Conservation (phyloP, 2,888 invertebrate species). For the Eustalomyia histrio region DNA sequence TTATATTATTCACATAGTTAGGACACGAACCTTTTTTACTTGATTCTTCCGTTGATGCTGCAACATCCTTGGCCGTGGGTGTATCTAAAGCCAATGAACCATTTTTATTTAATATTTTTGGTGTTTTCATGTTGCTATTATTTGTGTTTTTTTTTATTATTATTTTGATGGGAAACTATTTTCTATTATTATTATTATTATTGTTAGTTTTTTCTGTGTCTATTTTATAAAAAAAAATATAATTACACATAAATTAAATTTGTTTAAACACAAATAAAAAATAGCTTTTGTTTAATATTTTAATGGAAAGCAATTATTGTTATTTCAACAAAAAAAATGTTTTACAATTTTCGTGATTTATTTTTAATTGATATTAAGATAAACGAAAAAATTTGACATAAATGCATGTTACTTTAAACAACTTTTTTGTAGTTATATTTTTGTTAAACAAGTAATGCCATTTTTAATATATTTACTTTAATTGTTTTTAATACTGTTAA, state of each 20-base stretch:
- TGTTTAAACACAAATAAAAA: constrained; percentile 36
- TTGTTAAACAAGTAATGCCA: not conserved
- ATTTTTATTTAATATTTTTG: constrained; percentile 56
- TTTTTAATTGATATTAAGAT: constrained; percentile 39
- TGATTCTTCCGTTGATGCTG: constrained; percentile 24
- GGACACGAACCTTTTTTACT: constrained; percentile 63
- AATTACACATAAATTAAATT: constrained; percentile 59
- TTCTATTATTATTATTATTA: constrained; percentile 6
- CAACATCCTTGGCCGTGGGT: constrained; percentile 43
- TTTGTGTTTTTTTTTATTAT: not conserved
- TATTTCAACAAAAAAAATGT: constrained; percentile 12
- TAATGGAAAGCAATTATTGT: constrained; percentile 52
- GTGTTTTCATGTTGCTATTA: constrained; percentile 56
- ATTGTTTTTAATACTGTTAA: not conserved
- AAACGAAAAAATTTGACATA: constrained; percentile 29
- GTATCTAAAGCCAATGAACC: constrained; percentile 60
- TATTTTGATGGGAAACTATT: constrained; percentile 12
- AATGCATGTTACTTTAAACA: constrained; percentile 32
- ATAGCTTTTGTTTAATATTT: constrained; percentile 28
- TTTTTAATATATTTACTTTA: not conserved
- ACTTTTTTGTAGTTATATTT: not conserved
- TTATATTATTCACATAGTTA: not conserved
- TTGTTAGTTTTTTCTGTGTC: not conserved
- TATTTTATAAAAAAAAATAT: constrained; percentile 13
- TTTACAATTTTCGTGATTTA: constrained; percentile 46